Evolutionary conservation across 2,113 vertebrate species (phyloP), one percentile per base, ranked within the genome.

Genomic region (Gallinago paraguaiae): DNA sequence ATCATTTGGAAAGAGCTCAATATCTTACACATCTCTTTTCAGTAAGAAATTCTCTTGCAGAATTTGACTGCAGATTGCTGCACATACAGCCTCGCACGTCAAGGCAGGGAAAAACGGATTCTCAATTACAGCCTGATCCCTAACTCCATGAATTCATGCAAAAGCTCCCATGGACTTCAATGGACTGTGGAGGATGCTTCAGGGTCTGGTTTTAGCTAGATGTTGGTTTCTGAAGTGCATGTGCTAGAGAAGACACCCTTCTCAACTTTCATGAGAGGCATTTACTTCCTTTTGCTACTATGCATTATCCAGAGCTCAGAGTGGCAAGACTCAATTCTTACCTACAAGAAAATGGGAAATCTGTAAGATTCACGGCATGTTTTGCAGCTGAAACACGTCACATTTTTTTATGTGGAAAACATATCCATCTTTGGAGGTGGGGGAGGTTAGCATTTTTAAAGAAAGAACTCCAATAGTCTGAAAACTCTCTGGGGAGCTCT

Each of bases 1-100:
- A 39, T 92, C 90, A 96, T 81, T 74, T 93, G 88, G 90, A 90
- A 93, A 91, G 93, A 78, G 71, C 82, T 92, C 79, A 87, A 39
- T 33, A 64, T 23, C 71, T 46, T 72, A 85, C 50, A 82, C 28
- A 80, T 46, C 63, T 71, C 80, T 64, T 41, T 50, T 48, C 39
- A 61, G 59, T 9, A 88, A 37, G n/a, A 87, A 60, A 90, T 56
- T 54, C 16, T 56, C 72, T 43, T 75, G 56, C 35, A 84, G 61
- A 90, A 82, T 84, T 57, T 45, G 35, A 71, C 64, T 56, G 35
- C 54, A 45, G 61, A 59, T 53, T 68, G 61, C 64, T 6, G 11
- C 31, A 64, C 69, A 37, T 46, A 39, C 13, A 75, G 56, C 60
- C 76, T 65, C 31, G 27, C 39, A 56, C 10, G 45, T 46, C 76